A percentile compares a stretch with the other conserved stretches of the same genome.
phyloP scores from a whole-genome alignment of 2,888 invertebrate genomes.

The Pristionchus mayeri region DNA sequence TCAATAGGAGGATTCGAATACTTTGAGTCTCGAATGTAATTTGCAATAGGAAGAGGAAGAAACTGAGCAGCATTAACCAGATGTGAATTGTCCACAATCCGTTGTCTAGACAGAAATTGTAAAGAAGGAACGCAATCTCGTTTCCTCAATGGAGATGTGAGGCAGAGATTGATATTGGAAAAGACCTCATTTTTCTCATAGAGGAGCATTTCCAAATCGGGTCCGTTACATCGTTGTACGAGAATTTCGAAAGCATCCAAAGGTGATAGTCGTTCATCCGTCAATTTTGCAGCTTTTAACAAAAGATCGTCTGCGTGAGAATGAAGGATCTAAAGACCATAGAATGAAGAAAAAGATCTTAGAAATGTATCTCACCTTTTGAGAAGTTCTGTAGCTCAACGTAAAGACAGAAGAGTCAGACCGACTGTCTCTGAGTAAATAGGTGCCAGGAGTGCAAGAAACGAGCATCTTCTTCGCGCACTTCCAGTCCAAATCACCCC shows the following conservation, averaged over 20 bases:
- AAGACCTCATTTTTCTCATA: constrained; percentile 25
- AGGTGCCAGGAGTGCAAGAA: constrained; percentile 63
- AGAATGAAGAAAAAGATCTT: neutral
- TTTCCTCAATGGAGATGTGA: constrained; percentile 18
- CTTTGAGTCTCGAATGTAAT: neutral
- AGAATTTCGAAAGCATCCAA: constrained; percentile 18
- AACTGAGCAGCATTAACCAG: neutral
- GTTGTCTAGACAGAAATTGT: neutral
- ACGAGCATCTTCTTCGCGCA: constrained; percentile 82
- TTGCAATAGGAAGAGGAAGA: neutral
- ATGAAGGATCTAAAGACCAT: constrained; percentile 1
- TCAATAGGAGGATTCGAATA: neutral
- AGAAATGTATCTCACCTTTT: constrained; percentile 25
- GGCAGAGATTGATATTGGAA: neutral
- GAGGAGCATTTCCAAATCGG: constrained; percentile 30
- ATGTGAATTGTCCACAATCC: neutral
- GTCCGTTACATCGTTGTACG: constrained; percentile 1
- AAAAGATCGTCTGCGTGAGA: constrained; percentile 16
- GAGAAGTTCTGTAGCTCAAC: constrained; percentile 55
- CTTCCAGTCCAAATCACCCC: constrained; percentile 85
- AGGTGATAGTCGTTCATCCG: neutral
- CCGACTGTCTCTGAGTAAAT: constrained; percentile 67
- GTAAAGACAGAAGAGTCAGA: constrained; percentile 57
- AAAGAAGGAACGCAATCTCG: constrained; percentile 41
- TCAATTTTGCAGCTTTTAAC: neutral